Percentiles rank a stretch among this genome's conserved stretches.
phyloP scores from a whole-genome alignment of 2,797 vertebrate genomes.

The Acestrorhynchus altus region DNA sequence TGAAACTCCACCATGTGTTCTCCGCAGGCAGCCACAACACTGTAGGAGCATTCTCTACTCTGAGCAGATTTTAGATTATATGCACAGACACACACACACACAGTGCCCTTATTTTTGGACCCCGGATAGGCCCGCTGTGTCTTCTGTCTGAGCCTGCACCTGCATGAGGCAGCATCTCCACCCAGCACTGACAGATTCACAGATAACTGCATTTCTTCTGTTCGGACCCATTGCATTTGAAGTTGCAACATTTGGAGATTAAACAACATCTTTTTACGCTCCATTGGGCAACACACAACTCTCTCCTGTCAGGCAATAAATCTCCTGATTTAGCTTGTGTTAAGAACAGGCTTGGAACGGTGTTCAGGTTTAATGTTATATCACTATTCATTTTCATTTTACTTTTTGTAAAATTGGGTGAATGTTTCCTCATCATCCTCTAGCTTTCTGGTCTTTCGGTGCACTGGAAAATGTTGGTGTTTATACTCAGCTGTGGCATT shows the following conservation, averaged over 20 bases:
- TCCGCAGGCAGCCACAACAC: slow-evolving; percentile 53
- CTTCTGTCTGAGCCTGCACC: slow-evolving; percentile 57
- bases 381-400: too few relatives aligned
- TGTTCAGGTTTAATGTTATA: background rate
- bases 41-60: slow-evolving; percentile 41
- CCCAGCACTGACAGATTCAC: slow-evolving; percentile 49
- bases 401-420: too few relatives aligned
- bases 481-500: too few relatives aligned
- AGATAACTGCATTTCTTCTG: slow-evolving; percentile 45
- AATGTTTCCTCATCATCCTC: too few relatives aligned
- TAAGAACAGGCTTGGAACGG: background rate
- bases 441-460: too few relatives aligned
- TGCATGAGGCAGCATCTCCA: slow-evolving; percentile 48
- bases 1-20: slow-evolving; percentile 6
- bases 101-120: slow-evolving; percentile 53
- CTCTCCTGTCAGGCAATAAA: slow-evolving; percentile 23
- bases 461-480: too few relatives aligned
- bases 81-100: slow-evolving; percentile 54
- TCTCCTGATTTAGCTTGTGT: slow-evolving; percentile 1
- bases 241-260: slow-evolving; percentile 50
- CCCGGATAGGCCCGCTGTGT: slow-evolving; percentile 48
- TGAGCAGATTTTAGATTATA: slow-evolving; percentile 45
- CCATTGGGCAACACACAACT: slow-evolving; percentile 27
- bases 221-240: slow-evolving; percentile 34
- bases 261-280: slow-evolving; percentile 45